Evolutionary conservation across 2,113 vertebrate genomes (phyloP).

Genomic region (Ceyx melanurus): DNA sequence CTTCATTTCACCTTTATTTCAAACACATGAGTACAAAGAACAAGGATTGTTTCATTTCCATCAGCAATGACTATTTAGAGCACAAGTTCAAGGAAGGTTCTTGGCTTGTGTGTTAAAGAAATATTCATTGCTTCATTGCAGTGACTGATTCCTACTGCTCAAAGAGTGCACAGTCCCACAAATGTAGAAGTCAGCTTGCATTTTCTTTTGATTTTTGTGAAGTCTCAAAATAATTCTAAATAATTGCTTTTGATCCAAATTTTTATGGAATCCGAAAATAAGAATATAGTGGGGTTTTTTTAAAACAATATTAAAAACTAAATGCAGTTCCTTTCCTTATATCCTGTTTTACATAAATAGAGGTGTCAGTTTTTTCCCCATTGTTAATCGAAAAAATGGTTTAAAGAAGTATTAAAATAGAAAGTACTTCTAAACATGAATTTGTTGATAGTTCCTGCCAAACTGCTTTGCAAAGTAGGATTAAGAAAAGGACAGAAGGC

Average conservation of each 20-base stretch:
- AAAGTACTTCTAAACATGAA: neutral
- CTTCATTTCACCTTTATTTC: neutral
- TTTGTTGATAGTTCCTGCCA: neutral
- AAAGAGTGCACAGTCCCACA: neutral
- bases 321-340: neutral
- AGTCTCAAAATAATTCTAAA: constrained; percentile 4
- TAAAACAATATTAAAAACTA: neutral
- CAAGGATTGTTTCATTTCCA: neutral
- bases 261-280: neutral
- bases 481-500: neutral
- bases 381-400: neutral
- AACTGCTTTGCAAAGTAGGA: neutral
- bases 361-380: neutral
- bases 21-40: neutral
- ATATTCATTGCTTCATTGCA: neutral
- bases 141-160: neutral
- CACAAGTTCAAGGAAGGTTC: neutral
- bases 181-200: neutral
- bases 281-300: neutral
- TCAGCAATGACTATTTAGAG: neutral
- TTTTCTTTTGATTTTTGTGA: neutral
- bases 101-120: neutral
- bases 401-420: neutral
- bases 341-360: neutral
- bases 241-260: neutral